Evolutionary conservation across 2,113 vertebrate genomes (phyloP).

Genomic region (Progne subis): DNA sequence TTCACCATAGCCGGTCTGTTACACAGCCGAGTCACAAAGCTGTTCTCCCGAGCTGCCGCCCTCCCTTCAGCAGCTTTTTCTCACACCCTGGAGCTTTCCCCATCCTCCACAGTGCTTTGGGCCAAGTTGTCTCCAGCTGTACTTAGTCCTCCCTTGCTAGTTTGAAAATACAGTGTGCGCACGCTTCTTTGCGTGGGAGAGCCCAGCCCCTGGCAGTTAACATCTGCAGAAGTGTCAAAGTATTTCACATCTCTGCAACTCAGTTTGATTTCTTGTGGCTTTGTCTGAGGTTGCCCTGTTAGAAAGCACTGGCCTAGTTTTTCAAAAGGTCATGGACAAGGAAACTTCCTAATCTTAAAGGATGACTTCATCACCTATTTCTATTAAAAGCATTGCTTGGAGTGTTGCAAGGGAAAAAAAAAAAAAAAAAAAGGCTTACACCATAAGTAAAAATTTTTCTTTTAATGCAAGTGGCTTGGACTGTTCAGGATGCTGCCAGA

Average conservation of each 20-base stretch:
- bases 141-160: background rate
- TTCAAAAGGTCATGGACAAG: background rate
- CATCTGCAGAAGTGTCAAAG: background rate
- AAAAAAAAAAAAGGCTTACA: background rate
- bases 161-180: rapidly evolving
- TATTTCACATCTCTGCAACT: background rate
- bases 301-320: background rate
- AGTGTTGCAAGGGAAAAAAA: background rate
- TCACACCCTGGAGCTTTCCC: background rate
- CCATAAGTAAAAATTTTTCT: background rate
- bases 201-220: background rate
- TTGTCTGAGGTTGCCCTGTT: background rate
- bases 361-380: background rate
- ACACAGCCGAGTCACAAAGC: background rate
- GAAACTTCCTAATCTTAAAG: background rate
- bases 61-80: background rate
- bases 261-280: background rate
- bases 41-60: background rate
- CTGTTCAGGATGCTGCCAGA: background rate
- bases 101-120: background rate
- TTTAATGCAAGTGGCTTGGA: background rate
- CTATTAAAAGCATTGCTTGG: background rate
- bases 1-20: rapidly evolving
- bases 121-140: background rate
- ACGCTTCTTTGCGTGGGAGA: rapidly evolving